Conservation (phyloP, 2,888 invertebrate species). For the Argyresthia goedartella region DNA sequence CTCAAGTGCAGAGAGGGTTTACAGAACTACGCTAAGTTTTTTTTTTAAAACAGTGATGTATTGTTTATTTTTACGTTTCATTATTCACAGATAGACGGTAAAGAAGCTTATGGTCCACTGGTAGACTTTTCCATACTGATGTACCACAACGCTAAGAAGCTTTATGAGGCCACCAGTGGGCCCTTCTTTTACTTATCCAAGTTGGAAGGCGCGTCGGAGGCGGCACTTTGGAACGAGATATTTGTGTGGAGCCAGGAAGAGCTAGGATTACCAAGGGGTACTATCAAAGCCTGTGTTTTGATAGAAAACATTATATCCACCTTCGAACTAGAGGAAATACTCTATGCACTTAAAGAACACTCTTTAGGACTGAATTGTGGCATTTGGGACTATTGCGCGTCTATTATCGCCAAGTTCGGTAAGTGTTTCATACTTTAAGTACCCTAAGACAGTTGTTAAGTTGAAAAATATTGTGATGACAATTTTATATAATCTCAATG, state of each 20-base stretch:
- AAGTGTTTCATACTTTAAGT: conserved; percentile 15
- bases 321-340: conserved; percentile 78
- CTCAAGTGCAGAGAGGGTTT: too few relatives aligned
- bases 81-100: conserved; percentile 64
- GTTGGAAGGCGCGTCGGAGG: conserved; percentile 74
- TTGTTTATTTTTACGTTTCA: neutral
- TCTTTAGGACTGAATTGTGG: conserved; percentile 80
- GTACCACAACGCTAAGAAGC: conserved; percentile 72
- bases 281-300: conserved; percentile 78
- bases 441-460: too few relatives aligned
- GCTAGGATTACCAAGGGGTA: conserved; percentile 69
- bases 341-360: conserved; percentile 75
- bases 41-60: neutral
- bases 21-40: too few relatives aligned
- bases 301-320: conserved; percentile 78
- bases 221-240: conserved; percentile 77
- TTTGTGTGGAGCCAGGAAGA: conserved; percentile 73
- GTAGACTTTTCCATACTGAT: conserved; percentile 78
- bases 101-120: conserved; percentile 74
- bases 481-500: too few relatives aligned
- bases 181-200: conserved; percentile 82
- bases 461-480: too few relatives aligned
- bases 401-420: conserved; percentile 76
- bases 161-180: conserved; percentile 69
- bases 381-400: conserved; percentile 81